phyloP scores from a whole-genome alignment of 2,113 vertebrate genomes.

The Tychaedon coryphoeus region DNA sequence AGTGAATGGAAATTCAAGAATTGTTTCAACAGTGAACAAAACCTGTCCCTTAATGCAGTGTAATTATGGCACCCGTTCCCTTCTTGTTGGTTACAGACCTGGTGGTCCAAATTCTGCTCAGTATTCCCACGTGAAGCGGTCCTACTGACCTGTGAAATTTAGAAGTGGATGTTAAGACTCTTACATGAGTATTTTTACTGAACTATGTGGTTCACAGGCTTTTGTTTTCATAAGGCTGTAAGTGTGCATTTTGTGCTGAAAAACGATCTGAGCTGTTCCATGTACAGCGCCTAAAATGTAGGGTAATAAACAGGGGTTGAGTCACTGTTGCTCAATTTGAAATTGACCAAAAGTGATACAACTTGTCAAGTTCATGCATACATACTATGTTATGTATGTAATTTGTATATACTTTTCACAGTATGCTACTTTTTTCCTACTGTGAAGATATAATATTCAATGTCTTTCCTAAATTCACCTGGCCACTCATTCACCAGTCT shows the following conservation, averaged over 20 bases:
- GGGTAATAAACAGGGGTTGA: background rate
- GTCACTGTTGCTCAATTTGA: background rate
- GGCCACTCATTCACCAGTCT: background rate
- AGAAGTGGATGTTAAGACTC: background rate
- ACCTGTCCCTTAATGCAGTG: background rate
- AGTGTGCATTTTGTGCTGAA: background rate
- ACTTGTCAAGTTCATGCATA: background rate
- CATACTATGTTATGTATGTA: background rate
- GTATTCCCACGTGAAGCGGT: rapidly evolving
- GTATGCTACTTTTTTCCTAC: background rate
- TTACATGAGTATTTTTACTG: background rate
- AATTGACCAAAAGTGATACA: background rate
- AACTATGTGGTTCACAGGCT: background rate
- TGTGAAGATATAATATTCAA: background rate
- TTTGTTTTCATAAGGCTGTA: background rate
- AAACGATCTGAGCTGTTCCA: background rate
- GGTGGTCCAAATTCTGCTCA: background rate
- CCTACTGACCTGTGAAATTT: background rate
- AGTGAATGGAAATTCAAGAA: background rate
- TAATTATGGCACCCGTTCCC: background rate
- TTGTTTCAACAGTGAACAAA: background rate
- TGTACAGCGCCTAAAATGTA: background rate
- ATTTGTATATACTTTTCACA: background rate
- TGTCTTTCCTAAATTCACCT: background rate
- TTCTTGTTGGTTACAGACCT: background rate